These are phyloP conservation scores for Parnassius mnemosyne DNA, from an alignment of 2,888 invertebrate species.

Conservation along the genomic window DNA sequence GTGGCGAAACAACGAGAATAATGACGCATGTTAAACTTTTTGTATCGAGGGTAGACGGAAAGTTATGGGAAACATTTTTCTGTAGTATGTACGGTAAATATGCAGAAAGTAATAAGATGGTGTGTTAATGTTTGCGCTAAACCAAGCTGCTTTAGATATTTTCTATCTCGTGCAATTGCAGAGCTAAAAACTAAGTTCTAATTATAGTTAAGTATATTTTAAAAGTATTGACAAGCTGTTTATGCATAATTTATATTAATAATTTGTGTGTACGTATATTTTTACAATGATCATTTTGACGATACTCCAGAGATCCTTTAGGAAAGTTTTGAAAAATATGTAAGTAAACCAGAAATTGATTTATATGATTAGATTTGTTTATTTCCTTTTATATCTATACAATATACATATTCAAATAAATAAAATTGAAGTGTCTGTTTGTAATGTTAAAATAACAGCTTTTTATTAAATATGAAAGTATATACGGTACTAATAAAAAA, in stretches of 20 bases:
- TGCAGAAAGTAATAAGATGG: too few relatives aligned
- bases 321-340: conserved; percentile 54
- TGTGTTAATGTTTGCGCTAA: neutral
- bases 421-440: too few relatives aligned
- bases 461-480: too few relatives aligned
- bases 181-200: conserved; percentile 4
- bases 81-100: neutral
- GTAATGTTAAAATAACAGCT: too few relatives aligned
- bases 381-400: too few relatives aligned
- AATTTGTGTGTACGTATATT: conserved; percentile 9
- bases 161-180: neutral
- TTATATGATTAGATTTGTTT: too few relatives aligned
- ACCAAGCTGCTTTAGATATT: neutral
- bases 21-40: neutral
- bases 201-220: neutral
- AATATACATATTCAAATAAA: too few relatives aligned
- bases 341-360: conserved; percentile 43
- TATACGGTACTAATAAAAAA: too few relatives aligned
- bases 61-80: neutral
- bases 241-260: conserved; percentile 12
- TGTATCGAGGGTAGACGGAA: neutral
- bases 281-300: conserved; percentile 38
- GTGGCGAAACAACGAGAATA: neutral
- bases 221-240: conserved; percentile 14
- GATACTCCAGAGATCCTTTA: conserved; percentile 49